Base-by-base conservation (phyloP, 2,113 vertebrate genomes). In the Martes martes region DNA sequence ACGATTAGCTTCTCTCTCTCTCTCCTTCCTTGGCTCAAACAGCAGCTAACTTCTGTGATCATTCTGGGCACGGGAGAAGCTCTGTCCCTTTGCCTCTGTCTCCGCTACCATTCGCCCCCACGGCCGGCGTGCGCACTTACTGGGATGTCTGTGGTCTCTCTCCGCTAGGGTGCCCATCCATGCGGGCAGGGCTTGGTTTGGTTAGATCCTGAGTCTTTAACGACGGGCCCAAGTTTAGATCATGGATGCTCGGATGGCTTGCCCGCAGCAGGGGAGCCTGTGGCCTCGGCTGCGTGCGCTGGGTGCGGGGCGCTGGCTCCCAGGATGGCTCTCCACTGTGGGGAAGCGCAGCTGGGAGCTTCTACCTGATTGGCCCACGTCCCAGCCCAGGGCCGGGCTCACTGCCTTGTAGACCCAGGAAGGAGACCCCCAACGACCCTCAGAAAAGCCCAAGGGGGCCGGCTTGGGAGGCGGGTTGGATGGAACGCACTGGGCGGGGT, bases 41-140 rank as follows among this genome's bases (percentile, higher is more conserved):
- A 8, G n/a, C 57, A 9, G 11, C 7, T 18, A 47, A 11, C 39
- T 24, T 26, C 31, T 13, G 36, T 47, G 61, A 57, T 45, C 74
- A 10, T 6, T 69, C 15, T 14, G 6, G 36, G 33, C 11, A 59
- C 45, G 23, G 28, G 18, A 57, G 31, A 23, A 67, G 1, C 19
- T 45, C 6, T 0, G 73, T 74, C 31, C 39, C 14, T 24, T 42
- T 2, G 26, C 39, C 10, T 24, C 50, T 2, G 26, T 21, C 39
- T n/a, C 73, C 1, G 21, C 36, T 14, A 3, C 23, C 45, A 8
- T 39, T 63, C 11, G 7, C 23, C 11, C 26, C 59, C 16, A 19
- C 18, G 28, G n/a, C 23, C 15, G 4, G 9, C 0, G 15, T 0
- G 14, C 7, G 0, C 2, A 0, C 7, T 19, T 19, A 4, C 21